Conservation (phyloP, 92 coral and sea anemone genomes). For the Diadumene lineata region DNA sequence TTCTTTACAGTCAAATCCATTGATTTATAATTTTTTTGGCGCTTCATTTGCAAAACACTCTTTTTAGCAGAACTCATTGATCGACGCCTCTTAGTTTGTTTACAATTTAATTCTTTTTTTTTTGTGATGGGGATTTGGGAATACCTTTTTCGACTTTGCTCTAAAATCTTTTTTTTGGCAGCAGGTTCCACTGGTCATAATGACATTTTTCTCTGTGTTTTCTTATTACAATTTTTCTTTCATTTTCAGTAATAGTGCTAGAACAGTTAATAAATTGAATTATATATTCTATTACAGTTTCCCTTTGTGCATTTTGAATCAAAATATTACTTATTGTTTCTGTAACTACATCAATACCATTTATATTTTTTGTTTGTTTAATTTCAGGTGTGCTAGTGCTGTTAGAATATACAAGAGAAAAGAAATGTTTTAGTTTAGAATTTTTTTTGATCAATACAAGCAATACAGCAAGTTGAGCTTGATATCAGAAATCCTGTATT, state of each 20-base stretch:
- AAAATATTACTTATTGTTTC: not conserved
- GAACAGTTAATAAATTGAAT: conserved; percentile 47
- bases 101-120: too few species aligned
- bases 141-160: too few species aligned
- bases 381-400: not conserved
- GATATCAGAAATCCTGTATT: not conserved
- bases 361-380: too few species aligned
- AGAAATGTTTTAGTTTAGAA: not conserved
- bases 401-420: not conserved
- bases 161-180: conserved; percentile 9
- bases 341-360: not conserved
- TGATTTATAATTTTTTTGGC: too few species aligned
- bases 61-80: too few species aligned
- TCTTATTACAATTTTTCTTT: conserved; percentile 43
- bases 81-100: too few species aligned
- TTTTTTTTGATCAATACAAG: not conserved
- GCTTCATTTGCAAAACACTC: too few species aligned
- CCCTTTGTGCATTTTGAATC: not conserved
- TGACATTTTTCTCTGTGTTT: conserved; percentile 42
- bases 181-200: conserved; percentile 22
- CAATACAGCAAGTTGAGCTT: not conserved
- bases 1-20: too few species aligned
- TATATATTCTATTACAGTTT: conserved; percentile 24
- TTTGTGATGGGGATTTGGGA: too few species aligned
- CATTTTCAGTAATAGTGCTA: conserved; percentile 48